phyloP scores from a whole-genome alignment of 2,888 invertebrate species.

The Parapristionchus giblindavisi region DNA sequence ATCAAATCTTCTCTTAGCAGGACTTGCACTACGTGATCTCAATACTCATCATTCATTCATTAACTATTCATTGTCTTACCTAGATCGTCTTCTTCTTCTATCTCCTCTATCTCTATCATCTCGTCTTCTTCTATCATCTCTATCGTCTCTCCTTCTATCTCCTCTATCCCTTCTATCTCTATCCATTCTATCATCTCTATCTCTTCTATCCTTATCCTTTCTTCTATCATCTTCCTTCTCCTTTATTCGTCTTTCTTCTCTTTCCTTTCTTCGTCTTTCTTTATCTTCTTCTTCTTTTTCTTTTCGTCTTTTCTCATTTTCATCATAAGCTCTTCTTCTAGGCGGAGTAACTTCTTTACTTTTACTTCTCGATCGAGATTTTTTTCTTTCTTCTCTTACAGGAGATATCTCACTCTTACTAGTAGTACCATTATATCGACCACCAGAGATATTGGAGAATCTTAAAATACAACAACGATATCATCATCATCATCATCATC shows the following conservation, averaged over 20 bases:
- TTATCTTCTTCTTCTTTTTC: slow-evolving; percentile 45
- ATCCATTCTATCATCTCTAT: not conserved
- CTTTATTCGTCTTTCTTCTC: slow-evolving; percentile 38
- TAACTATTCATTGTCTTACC: slow-evolving; percentile 13
- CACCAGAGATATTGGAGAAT: not conserved
- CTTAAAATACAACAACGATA: not conserved
- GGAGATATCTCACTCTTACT: not conserved
- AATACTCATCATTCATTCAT: slow-evolving; percentile 12
- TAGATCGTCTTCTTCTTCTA: slow-evolving; percentile 51
- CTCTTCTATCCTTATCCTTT: slow-evolving; percentile 24
- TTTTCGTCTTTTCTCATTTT: slow-evolving; percentile 34
- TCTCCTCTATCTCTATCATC: slow-evolving; percentile 32
- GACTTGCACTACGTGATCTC: slow-evolving; percentile 6
- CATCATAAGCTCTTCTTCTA: slow-evolving; percentile 27
- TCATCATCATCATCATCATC: not conserved
- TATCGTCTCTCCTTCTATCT: not conserved
- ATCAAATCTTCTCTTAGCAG: slow-evolving; percentile 28
- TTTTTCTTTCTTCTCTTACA: not conserved
- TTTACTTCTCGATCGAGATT: not conserved
- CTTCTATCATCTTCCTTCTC: slow-evolving; percentile 34
- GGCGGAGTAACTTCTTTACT: slow-evolving; percentile 31
- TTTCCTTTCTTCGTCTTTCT: slow-evolving; percentile 42
- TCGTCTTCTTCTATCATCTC: slow-evolving; percentile 37
- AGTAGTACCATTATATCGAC: slow-evolving; percentile 21
- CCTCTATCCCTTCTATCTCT: slow-evolving; percentile 18